Evolutionary conservation across 2,888 invertebrate species (phyloP), one percentile per base, ranked within the genome.

Genomic region (Synergus itoensis): DNA sequence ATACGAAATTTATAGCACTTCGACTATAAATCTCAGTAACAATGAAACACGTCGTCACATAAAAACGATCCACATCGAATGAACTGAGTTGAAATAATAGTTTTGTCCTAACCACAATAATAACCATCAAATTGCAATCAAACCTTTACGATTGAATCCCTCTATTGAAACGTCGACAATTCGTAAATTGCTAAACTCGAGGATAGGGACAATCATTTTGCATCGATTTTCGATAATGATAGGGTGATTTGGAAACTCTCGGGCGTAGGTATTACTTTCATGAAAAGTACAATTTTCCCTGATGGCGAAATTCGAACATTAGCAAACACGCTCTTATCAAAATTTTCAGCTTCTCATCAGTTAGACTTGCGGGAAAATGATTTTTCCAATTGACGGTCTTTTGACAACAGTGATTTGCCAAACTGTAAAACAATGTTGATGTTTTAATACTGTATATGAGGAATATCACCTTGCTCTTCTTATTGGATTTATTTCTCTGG

Each of bases 91-190:
- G 5, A 14, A 62, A 28, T 62, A 62, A 62, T 62, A 28, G 62
- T 28, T 62, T 62, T 28, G 62, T 62, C 62, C 62, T 62, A 62
- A 62, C 62, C 28, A 28, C 62, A 62, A 62, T 62, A 21, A 62
- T 28, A 62, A 21, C 62, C 28, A 62, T 28, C 14, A 28, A 28
- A 62, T 62, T 62, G 62, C 21, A 28, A 62, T 62, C 7, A 11
- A 28, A 7, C 28, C 28, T 28, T 62, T 28, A 14, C 12, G 14
- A 62, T 14, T 28, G 11, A 62, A 28, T 62, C 62, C 62, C 62
- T 62, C 12, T 14, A 62, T 62, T 62, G 14, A 28, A 62, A 62
- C 62, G 21, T 62, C 28, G 4, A 28, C 14, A 28, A 21, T 62
- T 28, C 12, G 62, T 62, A 62, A 62, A 28, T 62, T 28, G 7